Conservation (phyloP, 2,888 invertebrate genomes). For the Sinopyrophorus schimmeli region DNA sequence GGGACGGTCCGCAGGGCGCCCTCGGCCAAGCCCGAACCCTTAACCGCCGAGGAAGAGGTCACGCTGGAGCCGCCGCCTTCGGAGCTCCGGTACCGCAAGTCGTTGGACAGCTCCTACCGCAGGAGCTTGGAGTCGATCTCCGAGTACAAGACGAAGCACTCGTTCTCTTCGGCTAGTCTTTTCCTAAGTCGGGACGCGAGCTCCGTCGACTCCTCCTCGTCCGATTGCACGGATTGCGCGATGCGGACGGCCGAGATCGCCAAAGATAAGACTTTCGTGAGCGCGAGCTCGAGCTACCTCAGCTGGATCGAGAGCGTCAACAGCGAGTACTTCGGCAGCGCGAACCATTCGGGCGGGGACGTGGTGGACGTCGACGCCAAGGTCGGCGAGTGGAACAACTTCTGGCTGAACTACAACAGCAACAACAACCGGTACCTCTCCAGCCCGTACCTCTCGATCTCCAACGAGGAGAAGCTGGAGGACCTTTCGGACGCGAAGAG, state of each 20-base stretch:
- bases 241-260: slow-evolving; percentile 35
- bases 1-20: slow-evolving; percentile 49
- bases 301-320: slow-evolving; percentile 55
- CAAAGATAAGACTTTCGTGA: slow-evolving; percentile 44
- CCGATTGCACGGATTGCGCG: slow-evolving; percentile 49
- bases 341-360: slow-evolving; percentile 34
- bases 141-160: slow-evolving; percentile 51
- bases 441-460: slow-evolving; percentile 45
- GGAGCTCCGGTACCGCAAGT: slow-evolving; percentile 40
- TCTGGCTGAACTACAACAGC: slow-evolving; percentile 55
- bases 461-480: slow-evolving; percentile 44
- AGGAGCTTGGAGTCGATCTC: slow-evolving; percentile 54
- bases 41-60: slow-evolving; percentile 13
- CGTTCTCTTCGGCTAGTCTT: slow-evolving; percentile 44
- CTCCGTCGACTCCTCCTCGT: slow-evolving; percentile 48
- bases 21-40: slow-evolving; percentile 11
- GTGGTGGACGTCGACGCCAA: slow-evolving; percentile 44
- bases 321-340: slow-evolving; percentile 48
- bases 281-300: slow-evolving; percentile 51
- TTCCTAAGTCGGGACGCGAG: slow-evolving; percentile 41
- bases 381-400: slow-evolving; percentile 56
- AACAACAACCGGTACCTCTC: slow-evolving; percentile 49
- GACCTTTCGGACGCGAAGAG: slow-evolving; percentile 51
- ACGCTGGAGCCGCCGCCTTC: slow-evolving; percentile 11
- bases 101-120: slow-evolving; percentile 45